A percentile compares a stretch with the other conserved stretches of the same genome.
These are phyloP conservation scores for Lepetodrilus schrolli DNA, from an alignment of 2,888 invertebrate genomes.

Conservation along the genomic window DNA sequence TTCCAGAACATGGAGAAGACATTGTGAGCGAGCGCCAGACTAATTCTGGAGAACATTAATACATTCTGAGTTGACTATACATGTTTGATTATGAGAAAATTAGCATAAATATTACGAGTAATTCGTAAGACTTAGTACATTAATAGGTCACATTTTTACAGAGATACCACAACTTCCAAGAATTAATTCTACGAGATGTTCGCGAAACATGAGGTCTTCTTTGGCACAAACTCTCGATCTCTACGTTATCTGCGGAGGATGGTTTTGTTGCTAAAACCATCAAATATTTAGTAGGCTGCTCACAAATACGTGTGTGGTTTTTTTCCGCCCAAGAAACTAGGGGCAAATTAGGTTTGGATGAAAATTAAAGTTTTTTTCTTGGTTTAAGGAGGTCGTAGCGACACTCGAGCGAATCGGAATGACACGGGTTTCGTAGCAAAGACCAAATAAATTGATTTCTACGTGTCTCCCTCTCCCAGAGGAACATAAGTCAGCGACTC, in stretches of 20 bases:
- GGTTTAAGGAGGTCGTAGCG: conserved; percentile 7
- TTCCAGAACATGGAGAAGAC: too few species aligned
- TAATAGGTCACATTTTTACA: too few species aligned
- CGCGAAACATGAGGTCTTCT: too few species aligned
- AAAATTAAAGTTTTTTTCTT: conserved; percentile 11
- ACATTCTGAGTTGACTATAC: too few species aligned
- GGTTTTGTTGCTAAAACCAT: neutral
- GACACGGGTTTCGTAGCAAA: conserved; percentile 16
- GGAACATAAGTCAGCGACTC: conserved; percentile 18
- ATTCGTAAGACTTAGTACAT: too few species aligned
- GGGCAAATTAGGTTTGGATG: conserved; percentile 26
- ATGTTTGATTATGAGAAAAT: too few species aligned
- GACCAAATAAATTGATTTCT: conserved; percentile 19
- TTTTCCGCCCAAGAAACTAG: conserved; percentile 14
- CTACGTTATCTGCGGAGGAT: neutral
- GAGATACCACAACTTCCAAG: too few species aligned
- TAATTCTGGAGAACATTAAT: too few species aligned
- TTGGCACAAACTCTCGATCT: neutral
- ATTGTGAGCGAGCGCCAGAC: too few species aligned
- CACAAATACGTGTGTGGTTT: conserved; percentile 18
- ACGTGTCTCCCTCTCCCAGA: neutral
- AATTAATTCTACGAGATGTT: too few species aligned
- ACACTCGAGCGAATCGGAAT: neutral
- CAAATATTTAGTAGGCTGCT: neutral
- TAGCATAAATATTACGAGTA: too few species aligned